Conservation (phyloP, 2,888 invertebrate species). For the Maniola hyperantus region DNA sequence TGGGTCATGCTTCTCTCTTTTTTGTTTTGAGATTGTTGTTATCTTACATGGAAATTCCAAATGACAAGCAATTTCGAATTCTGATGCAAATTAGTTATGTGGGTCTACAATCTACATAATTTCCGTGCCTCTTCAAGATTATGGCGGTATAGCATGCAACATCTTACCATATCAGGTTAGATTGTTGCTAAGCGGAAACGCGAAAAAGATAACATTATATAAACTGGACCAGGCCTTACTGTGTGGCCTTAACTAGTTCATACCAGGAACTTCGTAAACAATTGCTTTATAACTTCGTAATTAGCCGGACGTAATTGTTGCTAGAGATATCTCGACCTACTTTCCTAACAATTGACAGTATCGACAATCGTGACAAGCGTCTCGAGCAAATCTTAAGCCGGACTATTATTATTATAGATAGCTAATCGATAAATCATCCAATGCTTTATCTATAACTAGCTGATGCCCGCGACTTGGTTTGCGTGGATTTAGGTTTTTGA, state of each 20-base stretch:
- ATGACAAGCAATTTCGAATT: neutral
- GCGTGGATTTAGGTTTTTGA: too few relatives aligned
- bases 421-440: conserved; percentile 18
- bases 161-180: neutral
- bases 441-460: conserved; percentile 6
- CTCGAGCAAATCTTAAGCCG: conserved; percentile 21
- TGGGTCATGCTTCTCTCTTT: neutral
- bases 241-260: conserved; percentile 12
- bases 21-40: neutral
- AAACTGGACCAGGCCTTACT: neutral
- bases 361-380: conserved; percentile 20
- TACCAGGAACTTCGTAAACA: conserved; percentile 22
- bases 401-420: conserved; percentile 16
- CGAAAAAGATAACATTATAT: neutral
- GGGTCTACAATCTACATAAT: neutral
- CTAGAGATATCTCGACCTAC: conserved; percentile 24
- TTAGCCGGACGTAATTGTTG: conserved; percentile 23
- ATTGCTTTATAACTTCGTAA: conserved; percentile 17
- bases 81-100: conserved; percentile 1
- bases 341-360: conserved; percentile 18
- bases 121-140: neutral
- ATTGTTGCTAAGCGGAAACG: neutral
- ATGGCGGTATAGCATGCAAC: neutral
- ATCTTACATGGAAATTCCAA: neutral
- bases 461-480: too few relatives aligned